Base-by-base conservation (phyloP, 2,888 invertebrate genomes). In the Timandra comae region DNA sequence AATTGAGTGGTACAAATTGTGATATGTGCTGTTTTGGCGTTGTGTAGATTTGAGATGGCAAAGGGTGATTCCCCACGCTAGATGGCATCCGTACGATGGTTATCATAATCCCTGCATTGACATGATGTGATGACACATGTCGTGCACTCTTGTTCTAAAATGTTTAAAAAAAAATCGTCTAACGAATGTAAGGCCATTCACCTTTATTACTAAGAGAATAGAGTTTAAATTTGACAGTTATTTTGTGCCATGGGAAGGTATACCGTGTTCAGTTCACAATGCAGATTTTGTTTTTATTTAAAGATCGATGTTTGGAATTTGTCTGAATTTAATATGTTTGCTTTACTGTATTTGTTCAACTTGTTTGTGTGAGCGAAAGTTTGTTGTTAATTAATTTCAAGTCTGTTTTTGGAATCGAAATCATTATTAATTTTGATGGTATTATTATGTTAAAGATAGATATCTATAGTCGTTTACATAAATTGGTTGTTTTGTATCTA, bases 111-210 rank as follows among this genome's bases (percentile, higher is more conserved):
- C 82, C 76, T 70, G 74, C 82, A 82, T 82, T 82, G 84, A 85
- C 79, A 72, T 81, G 77, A 85, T 85, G 85, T 85, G 85, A 85
- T 80, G 85, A 85, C 85, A 85, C 84, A 85, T 85, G 84, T 84
- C 85, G 81, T 73, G 74, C 57, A 59, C 66, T 74, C 74, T 77
- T 70, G 76, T 69, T 76, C 68, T 73, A 78, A 76, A 84, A 80
- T 75, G 74, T 76, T 65, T 63, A 63, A 77, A 72, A 71, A 69
- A 78, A 76, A 78, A 68, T 47, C 42, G 43, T 29, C 38, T 48
- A 43, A 35, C 47, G 35, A 33, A 32, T 28, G n/a, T n/a, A n/a
- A n/a, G n/a, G 49, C 38, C 49, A 26, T 35, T 23, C 41, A 41
- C 63, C 63, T 63, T 68, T n/a, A 57, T 54, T 25, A 5, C 22